Conservation (phyloP, 2,797 vertebrate genomes). For the Monodelphis domestica region DNA sequence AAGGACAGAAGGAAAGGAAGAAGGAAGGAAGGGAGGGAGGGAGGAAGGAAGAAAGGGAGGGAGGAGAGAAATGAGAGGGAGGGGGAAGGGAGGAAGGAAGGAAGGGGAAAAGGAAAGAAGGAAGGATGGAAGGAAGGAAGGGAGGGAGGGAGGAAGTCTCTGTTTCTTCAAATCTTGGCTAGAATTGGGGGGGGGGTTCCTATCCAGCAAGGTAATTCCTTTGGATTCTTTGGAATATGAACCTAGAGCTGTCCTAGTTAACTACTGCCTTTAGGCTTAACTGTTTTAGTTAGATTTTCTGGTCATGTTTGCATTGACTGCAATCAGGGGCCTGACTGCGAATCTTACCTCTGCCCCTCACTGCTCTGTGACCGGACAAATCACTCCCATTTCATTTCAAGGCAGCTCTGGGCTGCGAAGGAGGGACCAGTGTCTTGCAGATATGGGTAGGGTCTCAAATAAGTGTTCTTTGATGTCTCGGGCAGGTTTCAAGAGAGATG, state of each 20-base stretch:
- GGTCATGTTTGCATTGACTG: background rate
- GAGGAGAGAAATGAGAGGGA: no score
- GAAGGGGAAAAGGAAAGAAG: no score
- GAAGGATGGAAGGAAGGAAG: no score
- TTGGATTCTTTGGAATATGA: background rate
- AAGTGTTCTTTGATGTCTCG: background rate
- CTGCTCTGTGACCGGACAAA: no score
- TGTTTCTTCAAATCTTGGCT: background rate
- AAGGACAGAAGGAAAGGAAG: no score
- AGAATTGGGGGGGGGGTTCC: background rate
- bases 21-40: no score
- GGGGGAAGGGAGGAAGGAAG: no score
- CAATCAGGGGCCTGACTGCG: background rate
- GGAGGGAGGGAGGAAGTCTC: no score
- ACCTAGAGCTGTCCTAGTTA: background rate
- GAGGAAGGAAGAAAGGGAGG: no score
- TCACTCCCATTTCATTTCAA: no score
- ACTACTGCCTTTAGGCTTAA: background rate
- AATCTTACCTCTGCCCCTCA: no score
- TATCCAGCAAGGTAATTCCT: background rate
- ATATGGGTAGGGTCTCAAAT: background rate
- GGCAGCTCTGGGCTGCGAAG: background rate
- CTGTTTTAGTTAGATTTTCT: background rate
- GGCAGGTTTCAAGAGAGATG: background rate
- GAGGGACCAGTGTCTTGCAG: background rate